Evolutionary conservation across 2,113 vertebrate genomes (phyloP).

Genomic region (Hassar affinis): DNA sequence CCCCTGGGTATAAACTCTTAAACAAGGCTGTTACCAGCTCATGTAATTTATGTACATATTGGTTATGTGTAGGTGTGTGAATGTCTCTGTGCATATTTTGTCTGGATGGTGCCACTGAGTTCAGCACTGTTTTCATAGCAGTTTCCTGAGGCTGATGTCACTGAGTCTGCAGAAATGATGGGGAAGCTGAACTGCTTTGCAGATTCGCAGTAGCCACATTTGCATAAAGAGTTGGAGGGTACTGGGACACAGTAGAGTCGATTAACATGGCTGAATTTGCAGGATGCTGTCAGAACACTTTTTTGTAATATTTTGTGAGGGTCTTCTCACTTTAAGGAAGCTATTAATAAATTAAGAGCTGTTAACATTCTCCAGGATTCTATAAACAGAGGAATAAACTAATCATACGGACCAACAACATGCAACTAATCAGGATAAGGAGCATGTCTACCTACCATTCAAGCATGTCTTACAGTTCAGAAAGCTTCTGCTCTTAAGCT

Average conservation of each 20-base stretch:
- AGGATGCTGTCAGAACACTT: neutral
- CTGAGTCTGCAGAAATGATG: slow-evolving; percentile 30
- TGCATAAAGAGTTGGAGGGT: neutral
- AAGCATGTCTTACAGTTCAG: neutral
- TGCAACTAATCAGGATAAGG: neutral
- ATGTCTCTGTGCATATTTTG: neutral
- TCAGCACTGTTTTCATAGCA: slow-evolving; percentile 1
- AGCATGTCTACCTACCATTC: neutral
- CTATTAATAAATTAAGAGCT: neutral
- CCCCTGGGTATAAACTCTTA: neutral
- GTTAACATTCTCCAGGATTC: too few species aligned
- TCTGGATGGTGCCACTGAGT: slow-evolving; percentile 16
- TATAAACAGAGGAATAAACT: neutral
- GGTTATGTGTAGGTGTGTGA: slow-evolving; percentile 16
- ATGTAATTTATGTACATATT: neutral
- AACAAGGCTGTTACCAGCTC: neutral
- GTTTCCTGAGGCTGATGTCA: slow-evolving; percentile 39
- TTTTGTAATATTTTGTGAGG: neutral
- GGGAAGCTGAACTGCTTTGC: slow-evolving; percentile 8
- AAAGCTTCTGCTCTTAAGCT: neutral
- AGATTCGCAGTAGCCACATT: neutral
- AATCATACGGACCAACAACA: neutral
- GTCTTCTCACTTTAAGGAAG: neutral
- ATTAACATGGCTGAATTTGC: neutral
- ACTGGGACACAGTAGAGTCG: neutral